These are phyloP conservation scores for Ctenoplectra terminalis DNA, from an alignment of 1,140 invertebrate species.

Conservation along the genomic window DNA sequence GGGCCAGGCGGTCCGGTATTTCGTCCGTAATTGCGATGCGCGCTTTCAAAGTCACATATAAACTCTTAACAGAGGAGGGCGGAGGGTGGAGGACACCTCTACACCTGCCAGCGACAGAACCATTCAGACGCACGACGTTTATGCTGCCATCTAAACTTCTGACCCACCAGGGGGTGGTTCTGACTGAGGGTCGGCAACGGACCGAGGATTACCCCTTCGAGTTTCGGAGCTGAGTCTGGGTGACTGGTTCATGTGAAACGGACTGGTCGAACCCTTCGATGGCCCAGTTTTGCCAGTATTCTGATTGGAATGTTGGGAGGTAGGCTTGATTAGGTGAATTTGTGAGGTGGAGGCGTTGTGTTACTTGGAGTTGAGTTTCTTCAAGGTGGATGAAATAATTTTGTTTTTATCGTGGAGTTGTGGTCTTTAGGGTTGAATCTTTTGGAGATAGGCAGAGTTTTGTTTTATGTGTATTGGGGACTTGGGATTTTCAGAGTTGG, in stretches of 20 bases:
- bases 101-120: not conserved
- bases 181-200: not conserved
- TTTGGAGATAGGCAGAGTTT: too few relatives aligned
- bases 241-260: conserved; percentile 15
- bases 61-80: not conserved
- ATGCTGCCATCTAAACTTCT: not conserved
- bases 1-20: conserved; percentile 24
- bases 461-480: too few relatives aligned
- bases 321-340: too few relatives aligned
- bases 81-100: not conserved
- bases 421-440: too few relatives aligned
- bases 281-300: conserved; percentile 11
- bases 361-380: too few relatives aligned
- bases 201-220: conserved; percentile 3
- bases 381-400: too few relatives aligned
- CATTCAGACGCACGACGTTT: not conserved
- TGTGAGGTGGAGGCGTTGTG: too few relatives aligned
- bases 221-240: not conserved
- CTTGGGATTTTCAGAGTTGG: too few relatives aligned
- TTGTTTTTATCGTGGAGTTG: too few relatives aligned
- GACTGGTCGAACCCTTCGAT: conserved; percentile 19
- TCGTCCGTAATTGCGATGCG: conserved; percentile 34
- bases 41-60: conserved; percentile 20
- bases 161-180: too few relatives aligned
- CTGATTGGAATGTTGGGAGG: not conserved